Evolutionary conservation across 2,888 invertebrate species (phyloP).

Genomic region (Clitarchus hookeri): DNA sequence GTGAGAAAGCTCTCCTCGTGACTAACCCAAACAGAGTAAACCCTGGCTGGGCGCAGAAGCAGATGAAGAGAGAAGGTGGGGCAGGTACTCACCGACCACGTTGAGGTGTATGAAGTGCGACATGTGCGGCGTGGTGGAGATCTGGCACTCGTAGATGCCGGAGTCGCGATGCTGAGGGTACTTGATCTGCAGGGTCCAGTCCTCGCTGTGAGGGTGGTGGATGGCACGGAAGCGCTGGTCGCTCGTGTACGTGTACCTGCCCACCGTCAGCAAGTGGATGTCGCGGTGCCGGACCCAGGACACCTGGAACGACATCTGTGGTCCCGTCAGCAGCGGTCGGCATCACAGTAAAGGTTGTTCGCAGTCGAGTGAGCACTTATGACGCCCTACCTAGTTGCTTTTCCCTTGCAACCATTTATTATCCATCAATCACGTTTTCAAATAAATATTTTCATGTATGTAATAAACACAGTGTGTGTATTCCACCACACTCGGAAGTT

Average conservation of each 20-base stretch:
- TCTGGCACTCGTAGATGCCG: slow-evolving; percentile 92
- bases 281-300: slow-evolving; percentile 92
- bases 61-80: too few relatives aligned
- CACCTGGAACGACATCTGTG: slow-evolving; percentile 65
- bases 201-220: slow-evolving; percentile 75
- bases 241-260: slow-evolving; percentile 87
- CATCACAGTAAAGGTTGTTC: too few relatives aligned
- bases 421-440: too few relatives aligned
- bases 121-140: slow-evolving; percentile 91
- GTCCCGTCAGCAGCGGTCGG: slow-evolving; percentile 23
- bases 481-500: too few relatives aligned
- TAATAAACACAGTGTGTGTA: too few relatives aligned
- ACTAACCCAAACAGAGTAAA: too few relatives aligned
- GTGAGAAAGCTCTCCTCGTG: too few relatives aligned
- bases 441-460: too few relatives aligned
- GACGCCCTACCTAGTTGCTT: too few relatives aligned
- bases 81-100: slow-evolving; percentile 84
- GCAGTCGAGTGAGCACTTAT: too few relatives aligned
- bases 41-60: too few relatives aligned
- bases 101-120: slow-evolving; percentile 89
- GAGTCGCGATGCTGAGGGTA: slow-evolving; percentile 89
- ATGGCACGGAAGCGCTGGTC: slow-evolving; percentile 90
- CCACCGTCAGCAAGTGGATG: slow-evolving; percentile 86
- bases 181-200: slow-evolving; percentile 91
- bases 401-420: too few relatives aligned